Evolutionary conservation across 2,113 vertebrate genomes (phyloP).

Genomic region (Sisor rabdophorus): DNA sequence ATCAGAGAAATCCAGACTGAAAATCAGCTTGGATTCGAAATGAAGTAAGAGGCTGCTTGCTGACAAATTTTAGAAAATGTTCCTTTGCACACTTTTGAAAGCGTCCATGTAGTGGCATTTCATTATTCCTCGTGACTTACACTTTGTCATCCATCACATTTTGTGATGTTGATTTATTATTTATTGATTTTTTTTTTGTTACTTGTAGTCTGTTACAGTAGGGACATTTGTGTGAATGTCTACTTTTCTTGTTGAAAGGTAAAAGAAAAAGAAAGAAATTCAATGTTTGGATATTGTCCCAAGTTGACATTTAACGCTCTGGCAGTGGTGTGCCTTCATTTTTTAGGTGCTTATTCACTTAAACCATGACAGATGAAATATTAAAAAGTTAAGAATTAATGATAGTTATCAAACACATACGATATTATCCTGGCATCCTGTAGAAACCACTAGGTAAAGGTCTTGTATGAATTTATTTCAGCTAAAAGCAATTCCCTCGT

Average conservation of each 20-base stretch:
- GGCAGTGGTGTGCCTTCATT: not conserved
- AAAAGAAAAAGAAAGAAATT: not conserved
- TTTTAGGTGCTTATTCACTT: conserved; percentile 3
- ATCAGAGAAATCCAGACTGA: not conserved
- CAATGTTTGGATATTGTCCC: not conserved
- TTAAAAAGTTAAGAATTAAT: not conserved
- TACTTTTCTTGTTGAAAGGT: not conserved
- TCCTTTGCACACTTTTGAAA: conserved; percentile 38
- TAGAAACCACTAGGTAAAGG: not conserved
- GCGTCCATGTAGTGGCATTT: conserved; percentile 14
- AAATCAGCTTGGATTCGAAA: not conserved
- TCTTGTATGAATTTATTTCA: not conserved
- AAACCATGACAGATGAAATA: not conserved
- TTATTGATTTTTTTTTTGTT: conserved; percentile 18
- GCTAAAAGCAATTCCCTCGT: not conserved
- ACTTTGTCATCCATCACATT: not conserved
- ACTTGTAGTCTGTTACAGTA: conserved; percentile 14
- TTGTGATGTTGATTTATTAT: conserved; percentile 2
- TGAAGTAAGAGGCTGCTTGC: not conserved
- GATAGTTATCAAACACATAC: conserved; percentile 2
- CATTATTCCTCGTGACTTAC: not conserved
- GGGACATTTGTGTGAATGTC: conserved; percentile 13
- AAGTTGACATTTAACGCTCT: not conserved
- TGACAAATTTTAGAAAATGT: not conserved
- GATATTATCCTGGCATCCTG: not conserved